Evolutionary conservation across 1,140 invertebrate species (phyloP), one percentile per base, ranked within the genome.

Genomic region (Bemisia tabaci): DNA sequence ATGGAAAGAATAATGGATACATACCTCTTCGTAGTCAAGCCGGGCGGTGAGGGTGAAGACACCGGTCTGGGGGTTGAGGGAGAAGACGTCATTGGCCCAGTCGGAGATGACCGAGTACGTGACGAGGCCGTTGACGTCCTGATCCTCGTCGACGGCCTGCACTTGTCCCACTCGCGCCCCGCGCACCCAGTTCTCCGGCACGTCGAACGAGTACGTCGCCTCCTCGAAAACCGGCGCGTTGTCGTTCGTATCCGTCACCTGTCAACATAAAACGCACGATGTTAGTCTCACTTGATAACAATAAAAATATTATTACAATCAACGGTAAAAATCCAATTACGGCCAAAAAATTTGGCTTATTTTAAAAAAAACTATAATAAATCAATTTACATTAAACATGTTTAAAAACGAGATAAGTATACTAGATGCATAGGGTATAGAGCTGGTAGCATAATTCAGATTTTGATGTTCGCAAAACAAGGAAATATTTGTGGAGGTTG

Each of bases 31-130:
- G 77, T 96, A 94, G 78, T 97, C 94, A 62, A 96, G 83, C 70
- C 86, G 82, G 0, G 90, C 88, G 1, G 91, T 94, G 12, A 95
- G 79, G 2, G 91, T 94, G 74, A 97, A 92, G 17, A 92, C 84
- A 39, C 93, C 92, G 12, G 88, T 92, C 73, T 89, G 88, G 1
- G 91, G 88, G 79, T 96, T 94, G 63, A 98, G 80, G 1, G 90
- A 89, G 77, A 98, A 97, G 0, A 95, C 90, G 74, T 94, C 92
- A 74, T 95, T 93, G 59, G 91, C 92, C 89, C 94, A 97, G 72
- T 97, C 94, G 62, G 89, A 89, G 73, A 96, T 85, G 64, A 95
- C 87, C 1, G 88, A 86, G 78, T 94, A 95, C 21, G 88, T 91
- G 2, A 95, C 79, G 73, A 93, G 88, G 22, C 92, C 91, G 78